Evolutionary conservation across 1,140 invertebrate species (phyloP), one percentile per base, ranked within the genome.

Genomic region (Nixonia krombeini): DNA sequence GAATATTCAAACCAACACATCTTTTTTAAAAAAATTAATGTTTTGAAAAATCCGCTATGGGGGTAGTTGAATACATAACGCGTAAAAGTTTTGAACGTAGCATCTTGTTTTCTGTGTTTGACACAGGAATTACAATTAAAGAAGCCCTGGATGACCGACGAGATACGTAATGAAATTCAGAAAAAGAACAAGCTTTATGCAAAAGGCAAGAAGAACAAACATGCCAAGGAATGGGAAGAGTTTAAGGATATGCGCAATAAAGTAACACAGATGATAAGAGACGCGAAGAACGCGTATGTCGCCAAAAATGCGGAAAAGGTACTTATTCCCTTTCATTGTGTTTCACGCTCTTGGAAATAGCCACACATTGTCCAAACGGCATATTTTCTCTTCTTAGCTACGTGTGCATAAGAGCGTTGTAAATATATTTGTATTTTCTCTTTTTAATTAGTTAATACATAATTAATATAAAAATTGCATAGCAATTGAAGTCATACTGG

Each of bases 121-220:
- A 47, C 67, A 61, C 58, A 86, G 81, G 84, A 84, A 66, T 55
- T 81, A 45, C 75, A 84, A 58, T 74, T 86, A 69, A 83, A 79
- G 44, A 87, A 87, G 57, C 86, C 87, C 25, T 88, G 87, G 87
- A 86, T 88, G 77, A 87, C 85, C 9, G 86, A 87, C 57, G 82
- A 82, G 53, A 87, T 88, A 72, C 85, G 86, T 51, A 83, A 73
- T 69, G 87, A 88, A 75, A 87, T 87, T 62, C 78, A 84, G 66
- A 87, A 85, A 70, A 87, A 87, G 62, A 86, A 86, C 63, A 86
- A 87, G 64, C 70, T 88, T 8, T 86, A 86, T 70, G 82, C 82
- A 45, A 85, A 83, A 69, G 84, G 85, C 45, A 87, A 86, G 65
- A 85, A 86, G 46, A 86, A 83, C 49, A 87, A 86, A 64, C 76